Evolutionary conservation across 2,113 vertebrate genomes (phyloP).

Genomic region (Gallinago jamesoni): DNA sequence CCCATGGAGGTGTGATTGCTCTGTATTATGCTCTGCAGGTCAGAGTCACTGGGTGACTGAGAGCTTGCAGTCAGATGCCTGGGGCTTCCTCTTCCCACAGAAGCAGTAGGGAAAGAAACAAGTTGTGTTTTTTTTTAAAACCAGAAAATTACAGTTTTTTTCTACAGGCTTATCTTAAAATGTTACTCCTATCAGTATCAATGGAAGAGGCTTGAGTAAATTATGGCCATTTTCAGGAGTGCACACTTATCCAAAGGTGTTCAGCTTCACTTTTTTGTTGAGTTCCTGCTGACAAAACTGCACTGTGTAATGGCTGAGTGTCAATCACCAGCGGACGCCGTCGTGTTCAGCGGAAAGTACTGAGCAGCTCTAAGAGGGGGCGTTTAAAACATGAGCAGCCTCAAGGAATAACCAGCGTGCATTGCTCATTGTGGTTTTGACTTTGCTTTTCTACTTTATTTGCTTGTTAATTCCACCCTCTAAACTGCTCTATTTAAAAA

Average conservation of each 20-base stretch:
- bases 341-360: neutral
- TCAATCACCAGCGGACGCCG: neutral
- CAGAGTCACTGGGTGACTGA: constrained; percentile 48
- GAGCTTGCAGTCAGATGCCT: constrained; percentile 55
- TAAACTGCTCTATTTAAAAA: neutral
- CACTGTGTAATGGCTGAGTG: constrained; percentile 18
- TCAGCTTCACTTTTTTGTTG: constrained; percentile 47
- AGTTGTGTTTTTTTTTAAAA: neutral
- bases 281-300: constrained; percentile 60
- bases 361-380: neutral
- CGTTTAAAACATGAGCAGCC: constrained; percentile 13
- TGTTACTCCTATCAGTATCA: constrained; percentile 58
- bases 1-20: constrained; percentile 49
- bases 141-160: constrained; percentile 63
- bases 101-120: constrained; percentile 49
- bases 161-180: constrained; percentile 47
- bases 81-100: constrained; percentile 54
- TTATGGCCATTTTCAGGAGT: constrained; percentile 64
- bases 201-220: constrained; percentile 58
- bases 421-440: neutral
- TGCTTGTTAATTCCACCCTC: neutral
- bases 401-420: neutral
- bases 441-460: neutral
- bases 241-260: constrained; percentile 54
- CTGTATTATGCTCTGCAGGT: constrained; percentile 43